A percentile compares a stretch with the other conserved stretches of the same genome.
Conservation (phyloP, 2,797 vertebrate species). For the Microcaecilia unicolor region DNA sequence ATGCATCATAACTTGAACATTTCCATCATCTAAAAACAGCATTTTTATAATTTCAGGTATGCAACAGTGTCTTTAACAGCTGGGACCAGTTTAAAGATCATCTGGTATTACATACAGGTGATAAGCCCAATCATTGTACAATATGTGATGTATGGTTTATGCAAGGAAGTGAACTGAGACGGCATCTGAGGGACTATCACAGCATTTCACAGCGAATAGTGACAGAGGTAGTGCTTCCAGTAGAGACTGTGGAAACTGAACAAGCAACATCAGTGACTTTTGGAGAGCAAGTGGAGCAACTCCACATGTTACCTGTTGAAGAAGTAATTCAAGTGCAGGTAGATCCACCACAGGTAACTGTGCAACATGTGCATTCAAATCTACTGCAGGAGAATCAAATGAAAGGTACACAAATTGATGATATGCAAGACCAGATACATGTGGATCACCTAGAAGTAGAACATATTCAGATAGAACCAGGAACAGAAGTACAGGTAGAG, state of each 20-base stretch:
- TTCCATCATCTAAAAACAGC: no score
- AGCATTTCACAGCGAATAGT: slow-evolving; percentile 61
- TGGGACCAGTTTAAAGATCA: slow-evolving; percentile 98
- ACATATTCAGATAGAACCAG: slow-evolving; percentile 66
- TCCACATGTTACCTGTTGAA: slow-evolving; percentile 59
- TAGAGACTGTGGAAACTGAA: slow-evolving; percentile 54
- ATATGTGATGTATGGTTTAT: slow-evolving; percentile 96
- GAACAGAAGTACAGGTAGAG: slow-evolving; percentile 63
- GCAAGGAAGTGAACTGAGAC: slow-evolving; percentile 75
- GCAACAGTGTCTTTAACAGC: slow-evolving; percentile 93
- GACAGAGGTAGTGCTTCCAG: slow-evolving; percentile 62
- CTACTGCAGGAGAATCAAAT: slow-evolving; percentile 70
- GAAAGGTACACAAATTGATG: slow-evolving; percentile 44
- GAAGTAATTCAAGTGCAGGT: slow-evolving; percentile 77
- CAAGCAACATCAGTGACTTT: slow-evolving; percentile 70
- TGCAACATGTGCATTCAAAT: slow-evolving; percentile 73
- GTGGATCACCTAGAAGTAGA: slow-evolving; percentile 74
- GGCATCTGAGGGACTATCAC: slow-evolving; percentile 76
- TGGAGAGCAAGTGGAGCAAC: slow-evolving; percentile 72
- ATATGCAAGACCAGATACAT: slow-evolving; percentile 73
- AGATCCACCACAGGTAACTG: slow-evolving; percentile 70
- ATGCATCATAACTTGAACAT: no score
- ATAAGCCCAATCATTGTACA: slow-evolving; percentile 95
- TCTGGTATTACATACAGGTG: slow-evolving; percentile 89
- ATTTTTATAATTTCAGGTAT: slow-evolving; percentile 68